Conservation (phyloP, 1,140 invertebrate genomes). For the Micrasema longulum region DNA sequence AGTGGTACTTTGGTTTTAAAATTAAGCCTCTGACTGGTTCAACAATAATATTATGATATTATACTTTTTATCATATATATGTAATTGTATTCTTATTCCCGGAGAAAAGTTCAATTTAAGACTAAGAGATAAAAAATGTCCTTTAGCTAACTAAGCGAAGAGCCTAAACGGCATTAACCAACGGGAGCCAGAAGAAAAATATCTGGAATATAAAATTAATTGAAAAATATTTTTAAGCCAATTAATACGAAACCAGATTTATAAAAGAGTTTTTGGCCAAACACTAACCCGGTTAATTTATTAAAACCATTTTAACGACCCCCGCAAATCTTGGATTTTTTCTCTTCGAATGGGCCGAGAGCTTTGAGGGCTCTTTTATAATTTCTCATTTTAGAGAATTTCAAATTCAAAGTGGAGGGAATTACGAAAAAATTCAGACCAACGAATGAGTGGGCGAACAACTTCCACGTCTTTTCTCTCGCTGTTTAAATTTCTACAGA, state of each 20-base stretch:
- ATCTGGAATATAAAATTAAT: background rate
- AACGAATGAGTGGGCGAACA: slow-evolving; percentile 41
- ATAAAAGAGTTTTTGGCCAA: slow-evolving; percentile 28
- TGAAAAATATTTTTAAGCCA: slow-evolving; percentile 11
- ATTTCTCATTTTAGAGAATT: slow-evolving; percentile 38
- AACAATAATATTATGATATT: no score
- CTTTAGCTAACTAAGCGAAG: no score
- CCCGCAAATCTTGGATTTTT: slow-evolving; percentile 20
- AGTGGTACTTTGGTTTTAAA: no score
- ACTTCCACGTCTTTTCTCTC: slow-evolving; percentile 36
- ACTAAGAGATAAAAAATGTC: no score
- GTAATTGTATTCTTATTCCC: no score
- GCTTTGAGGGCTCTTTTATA: slow-evolving; percentile 12
- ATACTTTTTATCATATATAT: no score
- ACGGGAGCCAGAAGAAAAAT: no score
- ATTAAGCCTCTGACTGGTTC: no score
- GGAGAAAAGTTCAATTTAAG: no score
- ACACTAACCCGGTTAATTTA: slow-evolving; percentile 28
- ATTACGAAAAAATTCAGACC: slow-evolving; percentile 45
- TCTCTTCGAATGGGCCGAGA: slow-evolving; percentile 13
- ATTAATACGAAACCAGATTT: slow-evolving; percentile 26
- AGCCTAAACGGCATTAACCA: no score
- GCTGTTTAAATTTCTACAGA: slow-evolving; percentile 32
- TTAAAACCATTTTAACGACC: slow-evolving; percentile 16
- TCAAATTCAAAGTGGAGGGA: slow-evolving; percentile 43